These are phyloP conservation scores for Spilosoma lubricipeda DNA, from an alignment of 2,888 invertebrate genomes.

Conservation along the genomic window DNA sequence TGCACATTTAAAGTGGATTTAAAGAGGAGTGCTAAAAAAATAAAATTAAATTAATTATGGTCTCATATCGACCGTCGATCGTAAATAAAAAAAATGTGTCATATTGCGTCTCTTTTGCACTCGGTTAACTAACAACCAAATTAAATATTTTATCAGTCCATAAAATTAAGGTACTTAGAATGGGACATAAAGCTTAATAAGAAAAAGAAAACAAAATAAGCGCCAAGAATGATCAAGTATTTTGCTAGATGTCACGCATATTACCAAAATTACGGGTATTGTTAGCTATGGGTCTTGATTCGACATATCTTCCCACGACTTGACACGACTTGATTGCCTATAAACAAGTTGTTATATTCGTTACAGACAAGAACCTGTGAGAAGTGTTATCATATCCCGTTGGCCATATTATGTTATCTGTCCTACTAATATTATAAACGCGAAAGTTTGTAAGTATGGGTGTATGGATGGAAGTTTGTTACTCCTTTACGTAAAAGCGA, in stretches of 20 bases:
- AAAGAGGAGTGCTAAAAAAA: too few relatives aligned
- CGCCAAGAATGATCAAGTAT: neutral
- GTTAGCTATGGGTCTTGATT: neutral
- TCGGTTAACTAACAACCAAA: too few relatives aligned
- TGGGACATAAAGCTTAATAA: neutral
- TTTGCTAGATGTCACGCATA: neutral
- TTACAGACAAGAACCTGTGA: slow-evolving; percentile 2
- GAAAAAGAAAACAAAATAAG: neutral
- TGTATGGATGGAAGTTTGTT: too few relatives aligned
- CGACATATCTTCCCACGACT: slow-evolving; percentile 2
- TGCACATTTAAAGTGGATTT: too few relatives aligned
- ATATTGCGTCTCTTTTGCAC: too few relatives aligned
- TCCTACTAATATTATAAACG: neutral
- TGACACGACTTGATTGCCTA: slow-evolving; percentile 7
- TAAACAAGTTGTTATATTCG: slow-evolving; percentile 9
- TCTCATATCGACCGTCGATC: too few relatives aligned
- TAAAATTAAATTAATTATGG: too few relatives aligned
- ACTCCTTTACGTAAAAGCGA: too few relatives aligned
- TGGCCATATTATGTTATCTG: neutral
- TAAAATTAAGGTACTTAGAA: neutral
- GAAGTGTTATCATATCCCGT: neutral
- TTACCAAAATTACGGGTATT: neutral
- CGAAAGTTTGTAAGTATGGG: too few relatives aligned
- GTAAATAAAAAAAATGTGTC: too few relatives aligned
- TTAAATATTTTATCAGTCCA: too few relatives aligned